Percentiles rank a stretch among this genome's conserved stretches.
phyloP scores from a whole-genome alignment of 2,888 invertebrate genomes.

The Lottia scabra region DNA sequence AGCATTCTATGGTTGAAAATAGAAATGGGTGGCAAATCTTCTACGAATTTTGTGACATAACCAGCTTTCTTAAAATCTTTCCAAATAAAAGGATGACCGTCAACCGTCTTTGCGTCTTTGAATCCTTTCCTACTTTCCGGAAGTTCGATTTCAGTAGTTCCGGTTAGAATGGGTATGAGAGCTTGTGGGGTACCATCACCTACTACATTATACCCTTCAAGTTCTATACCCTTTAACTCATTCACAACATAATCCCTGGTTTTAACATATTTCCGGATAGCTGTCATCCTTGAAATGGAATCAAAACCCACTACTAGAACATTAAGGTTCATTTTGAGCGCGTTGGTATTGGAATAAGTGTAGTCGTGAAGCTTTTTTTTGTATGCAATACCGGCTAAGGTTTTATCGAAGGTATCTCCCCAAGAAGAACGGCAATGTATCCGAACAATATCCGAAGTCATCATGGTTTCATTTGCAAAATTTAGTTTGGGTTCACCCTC shows the following conservation, averaged over 20 bases:
- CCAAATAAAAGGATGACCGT: constrained; percentile 88
- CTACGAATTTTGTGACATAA: constrained; percentile 80
- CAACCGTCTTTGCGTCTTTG: constrained; percentile 76
- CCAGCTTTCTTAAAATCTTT: constrained; percentile 75
- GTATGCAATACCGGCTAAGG: constrained; percentile 74
- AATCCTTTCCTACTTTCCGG: constrained; percentile 82
- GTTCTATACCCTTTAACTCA: constrained; percentile 69
- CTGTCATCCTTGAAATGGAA: constrained; percentile 83
- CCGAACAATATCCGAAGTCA: constrained; percentile 60
- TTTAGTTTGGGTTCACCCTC: constrained; percentile 40
- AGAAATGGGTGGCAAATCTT: constrained; percentile 84
- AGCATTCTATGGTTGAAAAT: constrained; percentile 90
- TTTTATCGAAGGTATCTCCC: constrained; percentile 75
- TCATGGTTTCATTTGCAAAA: constrained; percentile 42
- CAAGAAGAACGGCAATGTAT: constrained; percentile 53
- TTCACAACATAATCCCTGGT: constrained; percentile 39
- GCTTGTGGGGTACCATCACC: constrained; percentile 73
- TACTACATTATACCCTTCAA: constrained; percentile 74
- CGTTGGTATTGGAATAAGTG: neutral
- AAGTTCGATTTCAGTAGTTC: constrained; percentile 80
- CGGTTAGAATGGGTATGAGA: constrained; percentile 86
- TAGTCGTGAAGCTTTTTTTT: constrained; percentile 26
- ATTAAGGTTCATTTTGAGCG: constrained; percentile 71
- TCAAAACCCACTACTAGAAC: constrained; percentile 88
- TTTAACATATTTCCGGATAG: constrained; percentile 44